phyloP scores from a whole-genome alignment of 2,113 vertebrate species.

The Bufo gargarizans region DNA sequence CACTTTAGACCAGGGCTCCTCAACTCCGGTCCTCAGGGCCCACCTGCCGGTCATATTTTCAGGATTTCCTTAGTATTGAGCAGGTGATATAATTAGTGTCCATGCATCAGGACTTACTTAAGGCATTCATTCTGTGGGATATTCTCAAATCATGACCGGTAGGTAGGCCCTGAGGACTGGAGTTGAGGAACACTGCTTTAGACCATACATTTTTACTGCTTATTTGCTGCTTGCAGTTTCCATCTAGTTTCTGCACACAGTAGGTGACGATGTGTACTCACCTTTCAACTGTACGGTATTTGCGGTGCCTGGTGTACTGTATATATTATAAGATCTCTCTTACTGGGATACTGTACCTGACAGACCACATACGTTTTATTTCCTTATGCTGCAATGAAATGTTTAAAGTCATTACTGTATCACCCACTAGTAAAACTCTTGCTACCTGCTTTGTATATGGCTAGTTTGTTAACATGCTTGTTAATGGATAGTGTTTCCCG shows the following conservation, averaged over 20 bases:
- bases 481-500: slow-evolving; percentile 21
- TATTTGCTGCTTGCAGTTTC: neutral
- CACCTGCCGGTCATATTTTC: too few relatives aligned
- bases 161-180: too few relatives aligned
- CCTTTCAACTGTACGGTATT: neutral
- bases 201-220: neutral
- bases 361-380: neutral
- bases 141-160: too few relatives aligned
- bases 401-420: neutral
- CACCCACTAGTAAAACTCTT: neutral
- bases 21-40: too few relatives aligned
- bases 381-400: neutral
- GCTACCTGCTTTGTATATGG: neutral
- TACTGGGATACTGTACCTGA: neutral
- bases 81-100: too few relatives aligned
- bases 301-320: neutral
- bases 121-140: too few relatives aligned
- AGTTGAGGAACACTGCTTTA: too few relatives aligned
- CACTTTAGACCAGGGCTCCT: neutral
- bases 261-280: neutral
- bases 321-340: neutral
- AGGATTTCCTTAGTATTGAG: too few relatives aligned
- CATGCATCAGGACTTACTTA: too few relatives aligned
- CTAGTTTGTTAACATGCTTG: slow-evolving; percentile 6
- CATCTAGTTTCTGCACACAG: neutral